phyloP scores from a whole-genome alignment of 2,113 vertebrate genomes.

The Sardina pilchardus region DNA sequence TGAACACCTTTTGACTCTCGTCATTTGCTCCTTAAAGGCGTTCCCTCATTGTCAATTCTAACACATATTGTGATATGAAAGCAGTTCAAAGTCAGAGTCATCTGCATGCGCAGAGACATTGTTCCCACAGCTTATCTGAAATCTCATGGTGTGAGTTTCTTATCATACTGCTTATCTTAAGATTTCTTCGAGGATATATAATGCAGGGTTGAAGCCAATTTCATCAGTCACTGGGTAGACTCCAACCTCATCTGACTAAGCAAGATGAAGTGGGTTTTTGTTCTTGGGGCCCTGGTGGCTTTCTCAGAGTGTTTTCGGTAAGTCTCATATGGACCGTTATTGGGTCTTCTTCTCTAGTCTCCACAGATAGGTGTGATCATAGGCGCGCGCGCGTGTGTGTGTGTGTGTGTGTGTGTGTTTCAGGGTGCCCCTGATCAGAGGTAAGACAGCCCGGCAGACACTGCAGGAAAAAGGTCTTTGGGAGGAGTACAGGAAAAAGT shows the following conservation, averaged over 20 bases:
- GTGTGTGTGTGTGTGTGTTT: not conserved
- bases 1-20: no score
- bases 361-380: not conserved
- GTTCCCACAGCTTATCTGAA: not conserved
- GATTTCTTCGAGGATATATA: slow-evolving; percentile 51
- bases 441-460: slow-evolving; percentile 63
- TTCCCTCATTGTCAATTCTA: not conserved
- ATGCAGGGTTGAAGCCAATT: not conserved
- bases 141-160: no score
- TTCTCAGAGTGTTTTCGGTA: slow-evolving; percentile 68
- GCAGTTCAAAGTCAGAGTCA: not conserved
- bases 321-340: slow-evolving; percentile 32
- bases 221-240: slow-evolving; percentile 20
- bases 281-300: slow-evolving; percentile 62
- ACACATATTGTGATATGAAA: not conserved
- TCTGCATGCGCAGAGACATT: not conserved
- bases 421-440: slow-evolving; percentile 75
- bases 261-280: slow-evolving; percentile 64
- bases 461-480: slow-evolving; percentile 70
- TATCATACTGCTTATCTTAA: not conserved
- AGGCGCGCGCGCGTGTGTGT: not conserved
- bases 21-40: no score
- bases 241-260: slow-evolving; percentile 23
- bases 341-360: not conserved
- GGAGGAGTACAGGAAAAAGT: slow-evolving; percentile 52